Conservation (phyloP, 2,113 vertebrate species). For the Labrus mixtus region DNA sequence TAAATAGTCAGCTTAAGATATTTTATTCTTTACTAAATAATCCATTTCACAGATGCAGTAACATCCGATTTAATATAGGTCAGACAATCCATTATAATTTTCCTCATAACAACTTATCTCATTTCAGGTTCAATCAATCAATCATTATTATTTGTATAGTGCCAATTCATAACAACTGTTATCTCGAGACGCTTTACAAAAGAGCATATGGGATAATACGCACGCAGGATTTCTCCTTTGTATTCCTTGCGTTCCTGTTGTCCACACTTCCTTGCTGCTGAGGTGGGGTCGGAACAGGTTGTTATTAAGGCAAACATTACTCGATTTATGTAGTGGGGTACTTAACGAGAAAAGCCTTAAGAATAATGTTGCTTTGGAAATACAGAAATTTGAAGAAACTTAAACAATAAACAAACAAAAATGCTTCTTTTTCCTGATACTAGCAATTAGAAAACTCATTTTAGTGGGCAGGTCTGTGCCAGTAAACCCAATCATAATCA, state of each 20-base stretch:
- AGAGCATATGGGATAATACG: too few relatives aligned
- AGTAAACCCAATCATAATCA: neutral
- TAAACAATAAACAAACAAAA: neutral
- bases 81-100: neutral
- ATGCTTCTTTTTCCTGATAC: neutral
- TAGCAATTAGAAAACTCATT: neutral
- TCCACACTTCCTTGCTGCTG: too few relatives aligned
- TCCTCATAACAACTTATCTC: neutral
- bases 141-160: too few relatives aligned
- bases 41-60: neutral
- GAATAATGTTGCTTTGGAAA: neutral
- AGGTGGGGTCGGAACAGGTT: too few relatives aligned
- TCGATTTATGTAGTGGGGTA: neutral
- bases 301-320: neutral
- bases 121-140: neutral
- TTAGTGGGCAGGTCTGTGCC: neutral
- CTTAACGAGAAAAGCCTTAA: neutral
- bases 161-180: too few relatives aligned
- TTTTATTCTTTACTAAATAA: neutral
- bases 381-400: neutral
- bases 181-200: too few relatives aligned
- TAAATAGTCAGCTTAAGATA: neutral
- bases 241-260: too few relatives aligned
- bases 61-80: slow-evolving; percentile 2
- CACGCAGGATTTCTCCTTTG: too few relatives aligned